Percentiles rank a stretch among this genome's conserved stretches.
Evolutionary conservation across 1,140 invertebrate species (phyloP).

Genomic region (Drosophila novamexicana): DNA sequence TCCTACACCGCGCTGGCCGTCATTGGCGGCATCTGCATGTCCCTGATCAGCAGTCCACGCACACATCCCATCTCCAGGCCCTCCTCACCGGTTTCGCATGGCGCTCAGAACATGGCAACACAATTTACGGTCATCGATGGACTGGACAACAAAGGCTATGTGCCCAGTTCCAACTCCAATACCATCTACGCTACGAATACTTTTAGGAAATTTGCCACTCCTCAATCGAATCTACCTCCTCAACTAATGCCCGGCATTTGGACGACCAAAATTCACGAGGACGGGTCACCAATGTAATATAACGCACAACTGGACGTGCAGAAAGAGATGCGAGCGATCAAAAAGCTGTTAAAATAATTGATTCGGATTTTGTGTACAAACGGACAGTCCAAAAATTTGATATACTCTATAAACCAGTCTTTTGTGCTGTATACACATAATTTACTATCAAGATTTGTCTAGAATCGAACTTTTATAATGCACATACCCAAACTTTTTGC

Average conservation of each 20-base stretch:
- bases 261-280: slow-evolving; percentile 78
- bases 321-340: slow-evolving; percentile 3
- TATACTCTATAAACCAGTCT: slow-evolving; percentile 44
- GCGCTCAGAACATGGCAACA: slow-evolving; percentile 65
- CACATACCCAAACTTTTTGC: slow-evolving; percentile 37
- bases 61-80: slow-evolving; percentile 70
- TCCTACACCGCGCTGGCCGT: slow-evolving; percentile 76
- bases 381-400: slow-evolving; percentile 56
- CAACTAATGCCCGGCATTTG: slow-evolving; percentile 82
- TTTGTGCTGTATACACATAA: slow-evolving; percentile 17
- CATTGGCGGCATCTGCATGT: slow-evolving; percentile 70
- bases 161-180: slow-evolving; percentile 40
- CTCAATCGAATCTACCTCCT: slow-evolving; percentile 83
- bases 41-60: slow-evolving; percentile 76
- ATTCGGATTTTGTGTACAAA: slow-evolving; percentile 34
- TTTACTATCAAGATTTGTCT: slow-evolving; percentile 17
- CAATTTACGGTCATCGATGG: slow-evolving; percentile 73
- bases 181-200: slow-evolving; percentile 64
- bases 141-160: slow-evolving; percentile 75
- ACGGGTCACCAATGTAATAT: slow-evolving; percentile 65
- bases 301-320: not conserved
- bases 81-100: slow-evolving; percentile 47
- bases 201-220: slow-evolving; percentile 67
- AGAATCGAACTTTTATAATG: slow-evolving; percentile 42
- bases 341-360: slow-evolving; percentile 17